These are phyloP conservation scores for Eucera pruinosa DNA, from an alignment of 2,888 invertebrate genomes.

Conservation along the genomic window DNA sequence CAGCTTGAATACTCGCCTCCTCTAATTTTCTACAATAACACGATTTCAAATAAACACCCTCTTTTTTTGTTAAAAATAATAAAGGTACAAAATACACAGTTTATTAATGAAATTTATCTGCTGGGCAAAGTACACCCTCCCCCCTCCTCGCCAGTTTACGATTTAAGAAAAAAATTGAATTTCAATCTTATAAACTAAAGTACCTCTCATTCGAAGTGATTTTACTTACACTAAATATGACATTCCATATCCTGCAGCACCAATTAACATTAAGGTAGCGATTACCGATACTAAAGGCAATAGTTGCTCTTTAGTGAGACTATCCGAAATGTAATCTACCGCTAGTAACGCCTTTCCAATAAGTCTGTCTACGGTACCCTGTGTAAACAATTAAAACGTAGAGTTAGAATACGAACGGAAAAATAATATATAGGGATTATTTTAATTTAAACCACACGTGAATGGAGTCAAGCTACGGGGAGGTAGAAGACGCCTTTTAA, in stretches of 20 bases:
- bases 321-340: constrained; percentile 89
- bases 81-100: too few relatives aligned
- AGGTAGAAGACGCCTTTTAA: too few relatives aligned
- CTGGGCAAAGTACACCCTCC: too few relatives aligned
- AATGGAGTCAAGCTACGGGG: too few relatives aligned
- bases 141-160: too few relatives aligned
- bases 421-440: not conserved
- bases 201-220: constrained; percentile 37
- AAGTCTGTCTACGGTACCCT: constrained; percentile 89
- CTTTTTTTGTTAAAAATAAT: too few relatives aligned
- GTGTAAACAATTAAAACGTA: constrained; percentile 27
- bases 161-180: too few relatives aligned
- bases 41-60: not conserved
- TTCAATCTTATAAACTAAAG: not conserved
- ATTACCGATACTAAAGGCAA: constrained; percentile 92
- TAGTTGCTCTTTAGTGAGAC: constrained; percentile 91
- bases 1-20: constrained; percentile 86
- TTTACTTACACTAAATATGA: constrained; percentile 90
- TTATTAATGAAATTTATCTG: too few relatives aligned
- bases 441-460: too few relatives aligned
- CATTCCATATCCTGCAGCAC: constrained; percentile 93
- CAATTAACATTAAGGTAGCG: constrained; percentile 91
- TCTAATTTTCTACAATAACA: constrained; percentile 85
- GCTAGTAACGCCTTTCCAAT: constrained; percentile 88
- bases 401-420: not conserved